Base-by-base conservation (phyloP, 2,113 vertebrate genomes). In the Periophthalmodon schlosseri region DNA sequence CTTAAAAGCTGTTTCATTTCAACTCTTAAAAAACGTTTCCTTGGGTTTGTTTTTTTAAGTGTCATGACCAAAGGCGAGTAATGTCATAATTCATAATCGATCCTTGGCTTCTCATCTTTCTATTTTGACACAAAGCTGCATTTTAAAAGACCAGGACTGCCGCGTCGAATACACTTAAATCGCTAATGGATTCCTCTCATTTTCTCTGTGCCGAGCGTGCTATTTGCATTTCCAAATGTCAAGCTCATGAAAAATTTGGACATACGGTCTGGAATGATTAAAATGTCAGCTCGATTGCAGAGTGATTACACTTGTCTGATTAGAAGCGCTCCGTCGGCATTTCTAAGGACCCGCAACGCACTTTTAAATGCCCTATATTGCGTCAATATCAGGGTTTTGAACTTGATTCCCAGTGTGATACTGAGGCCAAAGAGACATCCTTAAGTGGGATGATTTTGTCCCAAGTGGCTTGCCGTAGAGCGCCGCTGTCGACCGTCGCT, bases 181-280 rank as follows among this genome's bases (percentile, higher is more conserved):
- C 9, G 15, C 10, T 73, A 52, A 64, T 73, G 33, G 68, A 71
- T 78, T 83, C 65, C 16, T 70, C 57, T 80, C 75, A 57, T 84
- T 75, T 73, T 75, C 73, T 34, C 47, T 65, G 70, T 72, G 64
- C 47, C 2, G 28, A 63, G 50, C 64, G 73, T 54, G 66, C 60
- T 70, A 86, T 86, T 90, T 84, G 84, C 81, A 87, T 86, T 88
- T 82, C 69, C 5, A 89, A 89, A 91, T 88, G 87, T 87, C 84
- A 86, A 28, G 47, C 75, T 75, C 68, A 61, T 83, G 75, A 84
- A 86, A 77, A 70, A 73, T 73, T 75, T 79, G 67, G 57, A 81
- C 60, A 63, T 66, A 57, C 61, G 78, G 68, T 74, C 56, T 36
- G 75, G 70, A 85, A 76, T 78, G 49, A 85, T 80, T 85, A 72